Evolutionary conservation across 1,140 invertebrate species (phyloP), one percentile per base, ranked within the genome.

Genomic region (Acromyrmex heyeri): DNA sequence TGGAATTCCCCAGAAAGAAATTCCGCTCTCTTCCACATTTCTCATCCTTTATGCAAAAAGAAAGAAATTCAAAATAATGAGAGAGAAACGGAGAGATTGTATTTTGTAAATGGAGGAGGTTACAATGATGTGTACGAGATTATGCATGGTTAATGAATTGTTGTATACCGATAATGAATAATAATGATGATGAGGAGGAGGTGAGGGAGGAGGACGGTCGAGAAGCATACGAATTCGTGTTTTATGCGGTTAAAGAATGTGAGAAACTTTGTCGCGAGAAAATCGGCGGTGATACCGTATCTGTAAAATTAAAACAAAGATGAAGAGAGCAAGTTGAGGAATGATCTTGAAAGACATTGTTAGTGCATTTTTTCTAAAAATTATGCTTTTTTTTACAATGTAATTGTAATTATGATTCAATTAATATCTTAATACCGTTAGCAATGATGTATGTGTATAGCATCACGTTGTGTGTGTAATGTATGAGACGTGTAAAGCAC

Each of bases 171-270:
- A 44, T 70, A 30, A 65, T 1, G 1, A 69, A 70, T 70, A 27
- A 78, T 50, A 27, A 78, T 50, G 27, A 79, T 53, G 44, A 78
- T 30, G 27, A 81, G 77, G 64, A 81, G 77, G 77, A 81, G 77
- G 64, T 81, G 77, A 81, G 77, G 77, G 77, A 81, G 77, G 64
- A 70, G 48, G 77, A 69, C n/a, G 14, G 30, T 81, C 48, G 77
- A 79, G 48, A 79, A 79, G 27, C n/a, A 64, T 48, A 55, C 30
- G 27, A 65, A 81, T 69, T 57, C 18, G 48, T 81, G 53, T 79
- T 78, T 69, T 79, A 79, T 69, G 48, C 77, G 62, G n/a, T 34
- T 55, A 44, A 53, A 34, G 48, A 21, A 6, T 27, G 76, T 27
- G 34, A 34, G 27, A 69, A 69, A 34, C 34, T 30, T 44, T 81